Percentiles rank a stretch among this genome's conserved stretches.
These are phyloP conservation scores for Melospiza georgiana DNA, from an alignment of 2,113 vertebrate species.

Conservation along the genomic window DNA sequence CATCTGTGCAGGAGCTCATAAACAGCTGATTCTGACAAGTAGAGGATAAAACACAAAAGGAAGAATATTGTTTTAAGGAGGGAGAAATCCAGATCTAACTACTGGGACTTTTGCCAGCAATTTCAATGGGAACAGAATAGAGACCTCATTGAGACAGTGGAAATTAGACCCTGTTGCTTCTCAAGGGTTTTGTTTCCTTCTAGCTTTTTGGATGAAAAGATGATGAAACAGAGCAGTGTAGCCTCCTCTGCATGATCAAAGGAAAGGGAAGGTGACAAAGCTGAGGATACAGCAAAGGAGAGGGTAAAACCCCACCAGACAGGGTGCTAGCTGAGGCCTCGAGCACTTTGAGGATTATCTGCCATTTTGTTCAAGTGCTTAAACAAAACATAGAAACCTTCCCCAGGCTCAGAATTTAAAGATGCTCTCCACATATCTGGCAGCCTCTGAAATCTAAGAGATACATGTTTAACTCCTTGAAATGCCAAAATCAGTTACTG, in stretches of 20 bases:
- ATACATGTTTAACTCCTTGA: not conserved
- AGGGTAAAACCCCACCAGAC: not conserved
- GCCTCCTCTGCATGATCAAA: not conserved
- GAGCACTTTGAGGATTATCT: not conserved
- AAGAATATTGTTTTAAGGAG: slow-evolving; percentile 58
- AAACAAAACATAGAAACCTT: not conserved
- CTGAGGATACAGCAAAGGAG: not conserved
- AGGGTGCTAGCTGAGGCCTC: not conserved
- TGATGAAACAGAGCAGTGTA: not conserved
- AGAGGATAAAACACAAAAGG: slow-evolving; percentile 35
- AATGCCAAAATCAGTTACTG: not conserved
- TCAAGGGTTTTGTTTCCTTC: slow-evolving; percentile 25
- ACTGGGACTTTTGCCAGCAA: slow-evolving; percentile 28
- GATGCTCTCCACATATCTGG: not conserved
- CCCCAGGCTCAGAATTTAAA: not conserved
- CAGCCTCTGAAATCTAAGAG: not conserved
- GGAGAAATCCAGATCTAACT: slow-evolving; percentile 47
- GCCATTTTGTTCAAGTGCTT: not conserved
- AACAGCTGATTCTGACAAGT: slow-evolving; percentile 61
- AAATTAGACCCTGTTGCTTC: slow-evolving; percentile 35
- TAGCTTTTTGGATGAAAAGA: not conserved
- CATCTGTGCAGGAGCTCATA: slow-evolving; percentile 67
- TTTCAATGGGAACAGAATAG: slow-evolving; percentile 6
- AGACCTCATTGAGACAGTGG: not conserved
- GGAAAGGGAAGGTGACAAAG: not conserved